Evolutionary conservation across 2,113 vertebrate genomes (phyloP).

Genomic region (Mesocricetus auratus): DNA sequence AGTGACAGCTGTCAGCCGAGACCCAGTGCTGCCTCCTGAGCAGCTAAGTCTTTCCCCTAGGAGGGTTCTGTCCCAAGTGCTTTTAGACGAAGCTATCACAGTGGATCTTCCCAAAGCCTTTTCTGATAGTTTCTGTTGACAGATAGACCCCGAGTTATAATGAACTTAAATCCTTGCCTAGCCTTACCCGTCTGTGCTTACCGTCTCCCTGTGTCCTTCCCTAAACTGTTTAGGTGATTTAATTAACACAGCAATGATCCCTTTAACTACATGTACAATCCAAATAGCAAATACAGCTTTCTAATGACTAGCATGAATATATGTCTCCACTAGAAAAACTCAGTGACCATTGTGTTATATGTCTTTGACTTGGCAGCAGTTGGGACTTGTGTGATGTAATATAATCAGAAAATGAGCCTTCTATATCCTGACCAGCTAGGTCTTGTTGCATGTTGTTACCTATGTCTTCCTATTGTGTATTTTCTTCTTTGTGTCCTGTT

Average conservation of each 20-base stretch:
- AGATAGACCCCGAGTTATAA: not conserved
- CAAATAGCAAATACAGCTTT: not conserved
- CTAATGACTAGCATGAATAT: not conserved
- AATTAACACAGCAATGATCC: not conserved
- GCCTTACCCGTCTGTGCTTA: not conserved
- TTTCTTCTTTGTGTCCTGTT: not conserved
- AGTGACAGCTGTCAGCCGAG: not conserved
- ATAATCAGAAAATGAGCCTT: not conserved
- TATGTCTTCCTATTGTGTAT: not conserved
- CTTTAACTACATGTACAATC: constrained; percentile 24
- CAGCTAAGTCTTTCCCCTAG: not conserved
- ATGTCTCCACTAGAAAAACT: not conserved
- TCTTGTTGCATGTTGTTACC: not conserved
- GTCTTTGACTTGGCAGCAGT: not conserved
- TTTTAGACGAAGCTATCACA: not conserved
- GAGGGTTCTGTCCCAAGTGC: not conserved
- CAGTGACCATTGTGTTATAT: not conserved
- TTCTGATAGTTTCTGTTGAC: not conserved
- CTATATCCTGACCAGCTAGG: not conserved
- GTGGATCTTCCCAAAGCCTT: not conserved
- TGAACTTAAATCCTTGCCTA: constrained; percentile 2
- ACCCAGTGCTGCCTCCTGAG: not conserved
- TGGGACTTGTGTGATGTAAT: not conserved
- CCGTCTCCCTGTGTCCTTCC: not conserved
- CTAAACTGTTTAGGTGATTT: not conserved